Evolutionary conservation across 2,888 invertebrate species (phyloP).

Genomic region (Cheilosia variabilis): DNA sequence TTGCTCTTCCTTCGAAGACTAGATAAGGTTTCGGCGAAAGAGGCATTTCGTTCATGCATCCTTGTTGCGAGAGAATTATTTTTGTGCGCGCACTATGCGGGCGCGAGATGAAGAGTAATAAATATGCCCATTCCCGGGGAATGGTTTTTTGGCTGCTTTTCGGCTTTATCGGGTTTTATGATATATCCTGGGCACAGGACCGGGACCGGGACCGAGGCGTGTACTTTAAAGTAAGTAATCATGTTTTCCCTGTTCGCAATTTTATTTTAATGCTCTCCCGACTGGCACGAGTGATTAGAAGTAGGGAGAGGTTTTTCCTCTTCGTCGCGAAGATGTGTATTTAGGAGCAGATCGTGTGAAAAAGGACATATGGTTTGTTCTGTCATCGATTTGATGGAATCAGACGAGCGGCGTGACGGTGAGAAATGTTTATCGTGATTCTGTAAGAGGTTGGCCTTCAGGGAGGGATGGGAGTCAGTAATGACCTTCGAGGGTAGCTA

Average conservation of each 20-base stretch:
- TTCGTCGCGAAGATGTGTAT: neutral
- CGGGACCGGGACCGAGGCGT: conserved; percentile 22
- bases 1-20: neutral
- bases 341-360: conserved; percentile 13
- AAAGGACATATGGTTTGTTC: conserved; percentile 30
- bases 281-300: conserved; percentile 53
- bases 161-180: conserved; percentile 52
- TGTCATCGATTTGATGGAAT: neutral
- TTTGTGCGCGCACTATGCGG: conserved; percentile 13
- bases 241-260: conserved; percentile 48
- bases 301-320: neutral
- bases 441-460: no score
- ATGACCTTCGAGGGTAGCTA: no score
- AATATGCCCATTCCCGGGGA: conserved; percentile 42
- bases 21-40: conserved; percentile 52
- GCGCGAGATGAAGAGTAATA: conserved; percentile 55
- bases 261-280: conserved; percentile 46
- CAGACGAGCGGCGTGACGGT: no score
- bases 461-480: no score
- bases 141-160: conserved; percentile 34
- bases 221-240: conserved; percentile 54
- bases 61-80: conserved; percentile 49
- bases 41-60: conserved; percentile 29
- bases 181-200: neutral
- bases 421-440: no score